A percentile compares a stretch with the other conserved stretches of the same genome.
Conservation (phyloP, 2,113 vertebrate species). For the Peromyscus leucopus region DNA sequence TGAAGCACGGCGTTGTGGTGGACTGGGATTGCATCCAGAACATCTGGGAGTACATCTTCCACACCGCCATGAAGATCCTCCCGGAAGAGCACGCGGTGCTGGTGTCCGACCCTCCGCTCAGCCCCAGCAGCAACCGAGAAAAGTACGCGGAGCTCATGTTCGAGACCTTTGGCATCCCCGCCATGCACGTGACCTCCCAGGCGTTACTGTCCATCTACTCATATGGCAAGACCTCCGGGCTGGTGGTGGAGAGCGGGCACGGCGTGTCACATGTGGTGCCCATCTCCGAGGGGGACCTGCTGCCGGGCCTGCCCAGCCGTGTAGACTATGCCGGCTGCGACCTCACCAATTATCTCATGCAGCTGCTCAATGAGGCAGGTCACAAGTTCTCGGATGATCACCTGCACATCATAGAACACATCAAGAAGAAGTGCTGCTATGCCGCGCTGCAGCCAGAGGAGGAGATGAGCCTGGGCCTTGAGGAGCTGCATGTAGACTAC, state of each 20-base stretch:
- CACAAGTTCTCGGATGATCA: constrained; percentile 72
- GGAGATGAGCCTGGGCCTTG: constrained; percentile 36
- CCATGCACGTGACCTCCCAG: constrained; percentile 82
- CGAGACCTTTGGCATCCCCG: constrained; percentile 80
- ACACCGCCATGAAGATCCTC: constrained; percentile 75
- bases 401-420: constrained; percentile 80
- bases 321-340: constrained; percentile 71
- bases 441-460: background rate
- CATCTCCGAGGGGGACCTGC: constrained; percentile 77
- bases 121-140: constrained; percentile 77
- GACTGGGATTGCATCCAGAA: constrained; percentile 84
- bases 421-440: constrained; percentile 85
- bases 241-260: constrained; percentile 83
- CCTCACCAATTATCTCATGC: constrained; percentile 81
- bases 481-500: constrained; percentile 71
- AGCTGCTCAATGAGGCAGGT: constrained; percentile 76
- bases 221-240: constrained; percentile 79
- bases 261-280: constrained; percentile 81
- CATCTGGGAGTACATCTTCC: constrained; percentile 84
- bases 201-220: constrained; percentile 83
- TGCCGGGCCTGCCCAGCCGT: constrained; percentile 63
- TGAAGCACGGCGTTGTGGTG: constrained; percentile 76
- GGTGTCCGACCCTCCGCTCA: constrained; percentile 80
- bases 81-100: constrained; percentile 82
- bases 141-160: constrained; percentile 82